Conservation (phyloP, 2,888 invertebrate species). For the Melangyna quadrimaculata region DNA sequence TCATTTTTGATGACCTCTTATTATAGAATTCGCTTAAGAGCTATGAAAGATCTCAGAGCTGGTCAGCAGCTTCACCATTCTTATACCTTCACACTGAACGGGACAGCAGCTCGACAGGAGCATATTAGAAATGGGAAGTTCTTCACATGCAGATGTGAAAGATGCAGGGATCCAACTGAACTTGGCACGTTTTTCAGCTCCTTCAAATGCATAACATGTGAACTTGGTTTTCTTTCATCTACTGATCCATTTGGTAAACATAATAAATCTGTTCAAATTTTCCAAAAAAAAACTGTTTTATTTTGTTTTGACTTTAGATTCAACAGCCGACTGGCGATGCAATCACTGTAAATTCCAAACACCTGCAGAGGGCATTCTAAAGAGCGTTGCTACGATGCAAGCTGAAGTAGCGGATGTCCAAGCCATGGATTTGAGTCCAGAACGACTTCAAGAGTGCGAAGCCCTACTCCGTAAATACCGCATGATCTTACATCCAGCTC, state of each 20-base stretch:
- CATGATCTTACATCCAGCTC: slow-evolving; percentile 88
- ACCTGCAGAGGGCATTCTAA: slow-evolving; percentile 84
- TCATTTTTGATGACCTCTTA: not conserved
- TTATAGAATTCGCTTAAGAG: slow-evolving; percentile 85
- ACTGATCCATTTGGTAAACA: slow-evolving; percentile 85
- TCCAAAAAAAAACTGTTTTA: not conserved
- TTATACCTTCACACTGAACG: slow-evolving; percentile 89
- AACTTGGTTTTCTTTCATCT: slow-evolving; percentile 86
- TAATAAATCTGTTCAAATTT: not conserved
- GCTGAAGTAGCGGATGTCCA: slow-evolving; percentile 86
- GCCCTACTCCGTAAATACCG: slow-evolving; percentile 85
- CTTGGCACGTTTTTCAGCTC: slow-evolving; percentile 90
- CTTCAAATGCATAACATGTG: slow-evolving; percentile 89
- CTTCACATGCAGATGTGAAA: slow-evolving; percentile 88
- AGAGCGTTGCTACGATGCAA: slow-evolving; percentile 85
- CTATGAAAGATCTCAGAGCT: slow-evolving; percentile 85
- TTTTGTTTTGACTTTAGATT: slow-evolving; percentile 70
- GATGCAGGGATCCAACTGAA: slow-evolving; percentile 91
- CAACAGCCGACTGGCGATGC: slow-evolving; percentile 78
- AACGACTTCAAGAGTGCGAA: slow-evolving; percentile 86
- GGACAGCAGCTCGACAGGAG: slow-evolving; percentile 87
- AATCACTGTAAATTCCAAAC: slow-evolving; percentile 85
- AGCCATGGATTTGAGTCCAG: slow-evolving; percentile 82
- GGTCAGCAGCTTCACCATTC: slow-evolving; percentile 87
- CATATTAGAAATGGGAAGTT: slow-evolving; percentile 89